phyloP scores from a whole-genome alignment of 2,113 vertebrate genomes.

The Phylloscopus trochilus region DNA sequence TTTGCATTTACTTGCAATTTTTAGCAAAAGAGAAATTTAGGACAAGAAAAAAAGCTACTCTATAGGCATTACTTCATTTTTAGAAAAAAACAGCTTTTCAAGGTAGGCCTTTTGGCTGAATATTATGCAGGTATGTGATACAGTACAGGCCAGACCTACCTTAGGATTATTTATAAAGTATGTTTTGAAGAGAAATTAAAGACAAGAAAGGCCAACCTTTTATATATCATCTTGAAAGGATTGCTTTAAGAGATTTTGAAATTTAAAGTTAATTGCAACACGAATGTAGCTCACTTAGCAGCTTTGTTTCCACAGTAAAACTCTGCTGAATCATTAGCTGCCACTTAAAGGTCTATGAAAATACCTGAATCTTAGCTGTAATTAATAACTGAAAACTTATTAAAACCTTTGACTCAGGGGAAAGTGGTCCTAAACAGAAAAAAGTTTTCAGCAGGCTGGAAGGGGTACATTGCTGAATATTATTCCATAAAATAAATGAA shows the following conservation, averaged over 20 bases:
- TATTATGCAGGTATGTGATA: not conserved
- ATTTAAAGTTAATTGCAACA: not conserved
- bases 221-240: not conserved
- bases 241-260: not conserved
- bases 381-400: not conserved
- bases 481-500: not conserved
- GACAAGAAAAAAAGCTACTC: not conserved
- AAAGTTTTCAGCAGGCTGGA: not conserved
- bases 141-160: not conserved
- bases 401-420: not conserved
- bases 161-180: not conserved
- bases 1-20: not conserved
- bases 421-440: not conserved
- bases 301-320: not conserved
- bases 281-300: not conserved
- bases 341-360: rapidly evolving
- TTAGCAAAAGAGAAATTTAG: not conserved
- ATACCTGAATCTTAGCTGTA: not conserved
- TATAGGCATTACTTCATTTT: not conserved
- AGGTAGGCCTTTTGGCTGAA: not conserved
- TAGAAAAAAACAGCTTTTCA: not conserved
- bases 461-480: not conserved
- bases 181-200: not conserved
- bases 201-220: not conserved
- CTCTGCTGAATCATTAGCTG: not conserved